Evolutionary conservation across 2,113 vertebrate species (phyloP), one percentile per base, ranked within the genome.

Genomic region (Ammodytes marinus): DNA sequence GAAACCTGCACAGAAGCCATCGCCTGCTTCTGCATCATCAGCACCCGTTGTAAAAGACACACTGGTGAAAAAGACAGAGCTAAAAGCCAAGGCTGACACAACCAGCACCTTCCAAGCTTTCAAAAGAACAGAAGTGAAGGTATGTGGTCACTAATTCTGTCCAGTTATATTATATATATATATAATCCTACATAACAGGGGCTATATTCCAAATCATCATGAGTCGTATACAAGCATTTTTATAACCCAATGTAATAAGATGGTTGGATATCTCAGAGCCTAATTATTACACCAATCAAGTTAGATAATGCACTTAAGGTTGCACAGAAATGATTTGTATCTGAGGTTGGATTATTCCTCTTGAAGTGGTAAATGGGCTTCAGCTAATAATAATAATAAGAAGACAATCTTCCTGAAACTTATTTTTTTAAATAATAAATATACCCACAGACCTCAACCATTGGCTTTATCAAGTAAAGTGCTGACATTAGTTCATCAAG

Each of bases 111-210:
- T 99, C 88, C 95, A 97, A 80, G 98, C 98, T 12, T 99, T 99
- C 91, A 99, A 99, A 92, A 97, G 98, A 92, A 93, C 98, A 15
- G 98, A 99, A 94, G 96, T 98, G 45, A 99, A 99, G 98, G 98
- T 99, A 91, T 59, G 86, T 50, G 15, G 64, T 42, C 14, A 69
- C 37, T 57, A 4, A 42, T 39, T 6, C 6, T 37, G n/a, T 27
- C 14, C 7, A 35, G 5, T 61, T 4, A 27, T 27, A 27, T 27
- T 27, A 27, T 27, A 27, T 27, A 27, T 27, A 27, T 27, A 27
- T 27, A 27, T 27, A 27, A 27, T 27, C 27, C 27, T 27, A 27
- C 27, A 27, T 27, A 27, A 27, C 27, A 27, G 27, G 27, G 11
- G 35, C 17, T 37, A 0, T 8, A 52, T 40, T 6, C 15, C 6